Base-by-base conservation (phyloP, 2,113 vertebrate genomes). In the Empidonax alnorum region DNA sequence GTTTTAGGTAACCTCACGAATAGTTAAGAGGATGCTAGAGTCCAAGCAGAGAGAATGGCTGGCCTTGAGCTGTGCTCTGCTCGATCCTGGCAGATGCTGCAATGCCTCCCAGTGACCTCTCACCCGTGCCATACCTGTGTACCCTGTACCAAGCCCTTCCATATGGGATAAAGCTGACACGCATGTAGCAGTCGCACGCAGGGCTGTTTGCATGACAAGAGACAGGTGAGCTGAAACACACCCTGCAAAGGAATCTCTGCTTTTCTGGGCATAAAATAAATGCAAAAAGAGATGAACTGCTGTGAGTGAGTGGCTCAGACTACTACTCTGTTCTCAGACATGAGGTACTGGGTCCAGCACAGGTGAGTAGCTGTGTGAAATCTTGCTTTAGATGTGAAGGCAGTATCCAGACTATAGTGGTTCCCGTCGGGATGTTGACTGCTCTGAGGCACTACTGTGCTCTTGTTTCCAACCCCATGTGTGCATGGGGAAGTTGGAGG, bases 201-300 rank as follows among this genome's bases (percentile, higher is more conserved):
- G 58, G 42, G 39, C 35, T 89, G 16, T 39, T 76, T 90, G 52
- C 52, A 81, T 23, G 10, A 14, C 0, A 5, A 72, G 28, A 76
- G 23, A 14, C 25, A 35, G 0, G 0, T 37, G 37, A 72, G 37
- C 17, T 62, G 59, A 69, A 68, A 65, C 6, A 31, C 33, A 50
- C 8, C 9, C 17, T 14, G 6, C 19, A 46, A 58, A 63, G 22
- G 31, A 74, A 71, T 17, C 14, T 47, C 1, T 55, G 52, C 19
- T 66, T 81, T 81, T 62, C 35, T 9, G 76, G 49, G 28, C 63
- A 50, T 21, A n/a, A 22, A 52, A 47, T 39, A 74, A 82, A 72
- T 42, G 19, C 13, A 69, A 74, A 41, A 76, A 61, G 20, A 67
- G 9, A 4, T 47, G 10, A 63, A 78, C n/a, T 50, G 4, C 6